A percentile compares a stretch with the other conserved stretches of the same genome.
Evolutionary conservation across 1,140 invertebrate species (phyloP).

Genomic region (Orussus abietinus): DNA sequence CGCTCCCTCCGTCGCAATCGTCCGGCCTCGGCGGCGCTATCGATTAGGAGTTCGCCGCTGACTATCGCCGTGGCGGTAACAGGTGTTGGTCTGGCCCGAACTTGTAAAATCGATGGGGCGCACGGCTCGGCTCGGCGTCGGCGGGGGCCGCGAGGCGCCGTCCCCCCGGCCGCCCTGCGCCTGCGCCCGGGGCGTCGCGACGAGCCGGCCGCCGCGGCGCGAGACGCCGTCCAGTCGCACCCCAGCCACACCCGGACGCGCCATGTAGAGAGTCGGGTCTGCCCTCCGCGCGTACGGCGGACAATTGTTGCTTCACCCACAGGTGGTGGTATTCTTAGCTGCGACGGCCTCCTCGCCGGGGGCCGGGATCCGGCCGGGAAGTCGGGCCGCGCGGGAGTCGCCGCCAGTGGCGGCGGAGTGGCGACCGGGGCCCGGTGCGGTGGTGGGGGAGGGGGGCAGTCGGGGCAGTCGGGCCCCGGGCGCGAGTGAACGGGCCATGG

Average conservation of each 20-base stretch:
- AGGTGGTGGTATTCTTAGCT: conserved; percentile 44
- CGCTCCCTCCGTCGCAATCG: too few relatives aligned
- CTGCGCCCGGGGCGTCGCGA: conserved; percentile 30
- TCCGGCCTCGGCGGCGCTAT: conserved; percentile 27
- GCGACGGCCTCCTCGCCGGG: neutral
- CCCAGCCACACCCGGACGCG: conserved; percentile 54
- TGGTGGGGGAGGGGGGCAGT: neutral
- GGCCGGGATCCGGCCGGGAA: neutral
- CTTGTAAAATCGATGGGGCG: conserved; percentile 41
- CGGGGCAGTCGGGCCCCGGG: neutral
- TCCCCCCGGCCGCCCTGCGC: conserved; percentile 7
- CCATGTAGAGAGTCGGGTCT: conserved; percentile 54
- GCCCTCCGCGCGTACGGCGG: conserved; percentile 52
- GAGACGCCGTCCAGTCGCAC: conserved; percentile 49
- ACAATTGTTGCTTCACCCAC: conserved; percentile 56
- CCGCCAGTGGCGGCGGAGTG: too few relatives aligned
- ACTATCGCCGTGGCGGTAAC: conserved; percentile 35
- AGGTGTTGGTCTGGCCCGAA: conserved; percentile 44
- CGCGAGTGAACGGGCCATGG: neutral
- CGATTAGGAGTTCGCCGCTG: conserved; percentile 25
- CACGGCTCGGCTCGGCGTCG: conserved; percentile 15
- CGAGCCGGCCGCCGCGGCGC: conserved; percentile 26
- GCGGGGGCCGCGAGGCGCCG: neutral
- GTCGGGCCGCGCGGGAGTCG: neutral
- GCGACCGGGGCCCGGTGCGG: neutral